Conservation (phyloP, 2,797 vertebrate species). For the Micrastur ruficollis region DNA sequence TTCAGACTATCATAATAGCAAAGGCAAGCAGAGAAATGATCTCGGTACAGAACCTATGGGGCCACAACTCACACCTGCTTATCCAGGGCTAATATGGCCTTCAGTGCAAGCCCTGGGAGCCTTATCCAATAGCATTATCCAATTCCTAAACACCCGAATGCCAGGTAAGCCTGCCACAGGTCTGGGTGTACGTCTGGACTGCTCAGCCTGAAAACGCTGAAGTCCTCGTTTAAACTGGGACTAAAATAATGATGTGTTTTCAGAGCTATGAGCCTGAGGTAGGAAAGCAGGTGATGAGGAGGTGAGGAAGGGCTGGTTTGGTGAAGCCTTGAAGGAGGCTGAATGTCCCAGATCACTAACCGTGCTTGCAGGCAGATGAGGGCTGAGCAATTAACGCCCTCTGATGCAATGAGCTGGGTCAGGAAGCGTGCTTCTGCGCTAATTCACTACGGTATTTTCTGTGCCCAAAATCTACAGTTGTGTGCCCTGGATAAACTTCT, state of each 20-base stretch:
- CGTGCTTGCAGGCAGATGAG: accelerated
- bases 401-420: not conserved
- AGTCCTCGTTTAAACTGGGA: not conserved
- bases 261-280: not conserved
- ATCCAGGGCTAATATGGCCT: not conserved
- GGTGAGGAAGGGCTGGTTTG: not conserved
- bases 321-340: not conserved
- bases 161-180: not conserved
- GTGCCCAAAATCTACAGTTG: not conserved
- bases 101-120: not conserved
- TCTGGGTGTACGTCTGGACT: not conserved
- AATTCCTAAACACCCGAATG: accelerated
- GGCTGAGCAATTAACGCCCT: not conserved
- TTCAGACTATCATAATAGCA: not conserved
- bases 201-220: not conserved
- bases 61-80: accelerated
- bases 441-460: not conserved
- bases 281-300: not conserved
- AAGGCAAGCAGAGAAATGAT: not conserved
- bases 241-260: not conserved
- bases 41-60: not conserved
- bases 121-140: accelerated
- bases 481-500: not conserved
- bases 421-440: not conserved
- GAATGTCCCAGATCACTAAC: not conserved